Base-by-base conservation (phyloP, 2,113 vertebrate species). In the Entomyzon cyanotis region DNA sequence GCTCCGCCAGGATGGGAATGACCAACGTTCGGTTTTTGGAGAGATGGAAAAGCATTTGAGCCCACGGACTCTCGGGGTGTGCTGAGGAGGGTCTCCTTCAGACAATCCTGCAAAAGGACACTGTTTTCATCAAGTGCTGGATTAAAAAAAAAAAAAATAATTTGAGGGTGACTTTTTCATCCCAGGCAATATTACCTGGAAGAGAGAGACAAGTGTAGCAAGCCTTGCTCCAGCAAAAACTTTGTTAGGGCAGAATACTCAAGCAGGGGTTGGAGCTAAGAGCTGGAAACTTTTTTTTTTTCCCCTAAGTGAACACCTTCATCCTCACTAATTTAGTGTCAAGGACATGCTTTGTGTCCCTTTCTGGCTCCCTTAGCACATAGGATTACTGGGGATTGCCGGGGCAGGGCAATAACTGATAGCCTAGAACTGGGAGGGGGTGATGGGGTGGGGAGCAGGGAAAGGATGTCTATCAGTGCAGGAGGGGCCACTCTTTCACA, bases 1-100 rank as follows among this genome's bases (percentile, higher is more conserved):
- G 70, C 52, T 93, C 80, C 0, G 16, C 69, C 86, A 82, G 89
- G 91, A 89, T 92, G 60, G 65, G 68, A 73, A 82, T 96, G 95
- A 94, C 95, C 94, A 56, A 25, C 39, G 83, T 41, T 84, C 3
- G 3, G 28, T 41, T 92, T 87, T 73, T 0, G 5, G 69, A 93
- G 69, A 55, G 50, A 89, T 41, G 42, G 70, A 65, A 84, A 89
- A 89, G 31, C 49, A 30, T 81, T 64, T 75, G 73, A 85, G 41
- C 28, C 80, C 56, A 20, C 3, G 5, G 68, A 55, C 13, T 50
- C 35, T 18, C 31, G 47, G 55, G 17, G 30, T 31, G 19, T 59
- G 47, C 68, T 90, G 60, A 23, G 52, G 69, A 89, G 41, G 41
- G 12, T 55, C 35, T 91, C 46, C 33, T 87, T 89, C n/a, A 52